Evolutionary conservation across 2,797 vertebrate genomes (phyloP), one percentile per base, ranked within the genome.

Genomic region (Melanotaenia nigrans): DNA sequence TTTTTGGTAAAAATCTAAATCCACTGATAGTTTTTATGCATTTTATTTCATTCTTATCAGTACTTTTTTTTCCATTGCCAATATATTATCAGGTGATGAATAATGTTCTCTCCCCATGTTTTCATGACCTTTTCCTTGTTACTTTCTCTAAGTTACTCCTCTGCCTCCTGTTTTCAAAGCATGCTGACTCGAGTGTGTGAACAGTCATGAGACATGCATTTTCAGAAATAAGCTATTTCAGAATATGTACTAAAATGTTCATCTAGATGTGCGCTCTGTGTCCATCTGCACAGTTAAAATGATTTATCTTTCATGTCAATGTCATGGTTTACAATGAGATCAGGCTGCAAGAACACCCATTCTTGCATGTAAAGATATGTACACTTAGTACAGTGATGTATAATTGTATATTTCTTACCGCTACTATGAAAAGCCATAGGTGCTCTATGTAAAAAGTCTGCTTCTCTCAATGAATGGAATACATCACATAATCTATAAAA

Each of bases 401-500:
- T 18, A 58, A 11, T 49, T 49, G 20, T 12, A 58, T 49, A 51
- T 38, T 25, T 60, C 30, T 58, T 13, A 35, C 28, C 3, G 62
- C 55, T 28, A 38, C 30, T n/a, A 10, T 33, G 32, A 42, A 30
- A 71, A 64, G 25, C 20, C 51, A 61, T n/a, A 33, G 53, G 57
- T 33, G 38, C 22, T 55, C 1, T 9, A 3, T 69, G 4, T 14
- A 61, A 42, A 57, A 35, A 54, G 49, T 42, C 49, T 71, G 47
- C 61, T 59, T 75, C 59, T 62, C 28, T 64, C 35, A 63, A 68
- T 82, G 30, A 77, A 79, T 61, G 65, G 28, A 73, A 75, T 40
- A 68, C 24, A 55, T 71, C 59, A 72, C 56, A 65, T 75, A 56
- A 80, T 57, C 53, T 73, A 67, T 81, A 65, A 82, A 65, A 68